Conservation (phyloP, 2,797 vertebrate species). For the Schizothorax lantsangensis region DNA sequence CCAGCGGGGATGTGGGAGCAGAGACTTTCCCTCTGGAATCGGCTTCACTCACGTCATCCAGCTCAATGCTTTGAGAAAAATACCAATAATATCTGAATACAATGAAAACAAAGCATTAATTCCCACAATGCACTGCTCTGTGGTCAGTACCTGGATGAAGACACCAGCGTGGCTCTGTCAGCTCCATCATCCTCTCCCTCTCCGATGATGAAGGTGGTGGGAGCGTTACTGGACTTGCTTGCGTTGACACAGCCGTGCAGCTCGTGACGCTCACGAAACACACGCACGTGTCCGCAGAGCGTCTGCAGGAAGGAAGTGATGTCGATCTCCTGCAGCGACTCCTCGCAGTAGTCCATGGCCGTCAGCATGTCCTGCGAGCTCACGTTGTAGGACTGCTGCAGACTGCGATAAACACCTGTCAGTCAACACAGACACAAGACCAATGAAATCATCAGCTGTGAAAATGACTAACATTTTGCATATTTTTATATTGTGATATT, state of each 20-base stretch:
- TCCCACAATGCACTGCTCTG: background rate
- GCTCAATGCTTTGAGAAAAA: constrained; percentile 78
- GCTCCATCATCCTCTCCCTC: constrained; percentile 78
- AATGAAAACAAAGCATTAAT: background rate
- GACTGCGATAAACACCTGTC: constrained; percentile 90
- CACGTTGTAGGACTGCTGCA: constrained; percentile 90
- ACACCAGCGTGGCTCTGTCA: constrained; percentile 73
- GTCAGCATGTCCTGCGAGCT: constrained; percentile 90
- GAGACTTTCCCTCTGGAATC: constrained; percentile 73
- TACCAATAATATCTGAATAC: background rate
- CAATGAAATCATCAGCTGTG: background rate
- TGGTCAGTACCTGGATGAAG: constrained; percentile 82
- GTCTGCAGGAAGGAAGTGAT: constrained; percentile 92
- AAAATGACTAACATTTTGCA: background rate
- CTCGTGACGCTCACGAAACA: constrained; percentile 75
- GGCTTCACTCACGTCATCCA: constrained; percentile 83
- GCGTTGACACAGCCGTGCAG: background rate
- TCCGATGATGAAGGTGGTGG: constrained; percentile 82
- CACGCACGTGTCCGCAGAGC: constrained; percentile 88
- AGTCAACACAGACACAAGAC: background rate
- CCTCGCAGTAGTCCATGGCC: constrained; percentile 97
- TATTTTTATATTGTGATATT: background rate
- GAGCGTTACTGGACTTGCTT: constrained; percentile 43
- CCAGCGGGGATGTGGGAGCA: constrained; percentile 61
- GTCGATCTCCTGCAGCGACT: constrained; percentile 95